A percentile compares a stretch with the other conserved stretches of the same genome.
Conservation (phyloP, 2,888 invertebrate species). For the Thecophora atra region DNA sequence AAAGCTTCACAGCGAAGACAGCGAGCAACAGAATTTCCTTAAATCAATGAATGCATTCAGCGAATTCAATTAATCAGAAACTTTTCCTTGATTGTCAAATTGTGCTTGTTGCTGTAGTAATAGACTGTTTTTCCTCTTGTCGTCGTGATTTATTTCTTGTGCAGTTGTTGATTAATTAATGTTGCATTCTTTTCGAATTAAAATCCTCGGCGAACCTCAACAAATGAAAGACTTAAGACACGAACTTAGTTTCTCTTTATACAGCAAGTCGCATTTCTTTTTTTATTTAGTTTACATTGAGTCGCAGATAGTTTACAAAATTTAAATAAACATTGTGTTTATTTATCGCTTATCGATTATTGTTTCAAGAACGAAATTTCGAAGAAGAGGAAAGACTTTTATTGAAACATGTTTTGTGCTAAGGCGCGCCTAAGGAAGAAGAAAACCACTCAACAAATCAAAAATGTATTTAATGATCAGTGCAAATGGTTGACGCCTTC, state of each 20-base stretch:
- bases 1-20: conserved; percentile 43
- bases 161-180: neutral
- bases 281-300: no score
- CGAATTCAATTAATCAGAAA: conserved; percentile 41
- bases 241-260: neutral
- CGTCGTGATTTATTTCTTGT: neutral
- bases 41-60: conserved; percentile 30
- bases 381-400: no score
- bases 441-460: neutral
- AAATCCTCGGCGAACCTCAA: neutral
- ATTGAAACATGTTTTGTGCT: no score
- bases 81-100: neutral
- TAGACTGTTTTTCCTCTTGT: neutral
- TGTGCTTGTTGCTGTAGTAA: neutral
- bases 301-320: no score
- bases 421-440: neutral
- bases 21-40: neutral
- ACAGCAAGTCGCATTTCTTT: no score
- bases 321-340: no score
- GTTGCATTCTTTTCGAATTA: neutral
- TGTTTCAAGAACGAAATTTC: no score
- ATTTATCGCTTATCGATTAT: no score
- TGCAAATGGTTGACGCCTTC: no score
- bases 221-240: neutral
- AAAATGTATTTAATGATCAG: neutral